A percentile compares a stretch with the other conserved stretches of the same genome.
phyloP scores from a whole-genome alignment of 2,797 vertebrate genomes.

The Lacerta bilineata region DNA sequence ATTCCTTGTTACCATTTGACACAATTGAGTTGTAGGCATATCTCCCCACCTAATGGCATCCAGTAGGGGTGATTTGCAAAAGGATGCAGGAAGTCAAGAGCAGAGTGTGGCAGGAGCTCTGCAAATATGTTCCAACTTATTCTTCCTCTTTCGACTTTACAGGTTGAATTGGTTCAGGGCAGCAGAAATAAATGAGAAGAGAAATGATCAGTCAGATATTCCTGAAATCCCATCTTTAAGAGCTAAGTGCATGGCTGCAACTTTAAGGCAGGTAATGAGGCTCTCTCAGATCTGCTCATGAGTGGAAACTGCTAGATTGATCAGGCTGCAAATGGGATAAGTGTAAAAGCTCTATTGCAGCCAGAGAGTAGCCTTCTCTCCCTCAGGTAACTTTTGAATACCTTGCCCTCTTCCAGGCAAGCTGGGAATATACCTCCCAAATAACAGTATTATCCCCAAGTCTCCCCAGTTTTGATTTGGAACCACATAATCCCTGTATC shows the following conservation, averaged over 20 bases:
- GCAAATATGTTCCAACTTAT: constrained; percentile 53
- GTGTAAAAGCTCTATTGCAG: constrained; percentile 57
- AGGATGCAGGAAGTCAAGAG: constrained; percentile 38
- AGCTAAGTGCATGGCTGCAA: constrained; percentile 75
- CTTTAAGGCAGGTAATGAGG: constrained; percentile 72
- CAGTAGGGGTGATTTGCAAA: neutral
- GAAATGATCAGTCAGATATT: constrained; percentile 80
- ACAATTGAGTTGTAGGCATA: neutral
- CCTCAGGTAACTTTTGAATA: fast-evolving
- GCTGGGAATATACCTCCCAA: neutral
- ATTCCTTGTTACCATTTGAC: neutral
- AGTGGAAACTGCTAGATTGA: constrained; percentile 75
- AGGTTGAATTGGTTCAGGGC: constrained; percentile 76
- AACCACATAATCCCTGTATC: neutral
- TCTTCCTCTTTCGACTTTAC: constrained; percentile 72
- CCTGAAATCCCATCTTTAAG: constrained; percentile 75
- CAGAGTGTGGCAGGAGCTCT: constrained; percentile 48
- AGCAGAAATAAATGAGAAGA: constrained; percentile 78
- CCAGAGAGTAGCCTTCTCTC: fast-evolving
- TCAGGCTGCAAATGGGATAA: constrained; percentile 68
- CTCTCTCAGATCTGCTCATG: constrained; percentile 71
- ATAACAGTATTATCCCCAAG: neutral
- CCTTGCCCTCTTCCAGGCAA: neutral
- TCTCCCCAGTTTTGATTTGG: neutral
- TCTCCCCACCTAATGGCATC: neutral